These are phyloP conservation scores for Trichosurus vulpecula DNA, from an alignment of 2,797 vertebrate genomes.

Conservation along the genomic window DNA sequence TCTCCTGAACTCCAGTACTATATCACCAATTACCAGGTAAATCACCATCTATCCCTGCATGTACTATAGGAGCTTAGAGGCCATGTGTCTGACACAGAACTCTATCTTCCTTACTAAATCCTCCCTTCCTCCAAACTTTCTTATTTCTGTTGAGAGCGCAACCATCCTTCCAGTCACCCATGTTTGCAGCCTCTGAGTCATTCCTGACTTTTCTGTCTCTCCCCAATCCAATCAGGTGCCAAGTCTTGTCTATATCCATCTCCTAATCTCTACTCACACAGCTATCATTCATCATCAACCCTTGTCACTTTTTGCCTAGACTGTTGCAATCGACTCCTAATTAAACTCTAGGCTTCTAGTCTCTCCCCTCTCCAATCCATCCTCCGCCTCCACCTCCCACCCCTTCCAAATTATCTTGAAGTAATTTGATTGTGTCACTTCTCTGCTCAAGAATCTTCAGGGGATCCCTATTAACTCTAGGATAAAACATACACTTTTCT, in stretches of 20 bases:
- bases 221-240: neutral
- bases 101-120: neutral
- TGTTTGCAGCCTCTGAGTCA: neutral
- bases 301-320: neutral
- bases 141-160: neutral
- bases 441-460: neutral
- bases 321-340: neutral
- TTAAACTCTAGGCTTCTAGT: neutral
- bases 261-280: neutral
- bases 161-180: neutral
- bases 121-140: neutral
- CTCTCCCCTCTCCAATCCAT: neutral
- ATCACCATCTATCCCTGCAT: neutral
- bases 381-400: too few species aligned
- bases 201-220: neutral
- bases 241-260: neutral
- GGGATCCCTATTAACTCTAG: neutral
- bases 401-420: neutral
- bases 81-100: neutral
- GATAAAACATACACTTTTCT: neutral
- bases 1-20: neutral
- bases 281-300: neutral
- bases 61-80: neutral
- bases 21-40: neutral
- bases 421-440: neutral